Percentiles rank a stretch among this genome's conserved stretches.
These are phyloP conservation scores for Chiloscyllium punctatum DNA, from an alignment of 2,797 vertebrate species.

Conservation along the genomic window DNA sequence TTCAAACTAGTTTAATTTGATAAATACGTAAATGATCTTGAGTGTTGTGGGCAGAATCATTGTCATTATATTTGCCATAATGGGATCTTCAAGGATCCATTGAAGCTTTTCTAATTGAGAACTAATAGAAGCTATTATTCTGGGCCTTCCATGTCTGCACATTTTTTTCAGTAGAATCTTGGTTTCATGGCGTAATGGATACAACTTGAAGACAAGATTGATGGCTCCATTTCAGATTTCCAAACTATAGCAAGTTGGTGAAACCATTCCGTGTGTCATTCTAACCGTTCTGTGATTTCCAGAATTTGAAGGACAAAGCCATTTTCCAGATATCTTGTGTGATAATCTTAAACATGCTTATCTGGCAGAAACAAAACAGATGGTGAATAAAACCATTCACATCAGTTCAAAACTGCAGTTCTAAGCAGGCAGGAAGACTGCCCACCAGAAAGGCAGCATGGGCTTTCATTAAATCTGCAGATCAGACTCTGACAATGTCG, in stretches of 20 bases:
- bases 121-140: not conserved
- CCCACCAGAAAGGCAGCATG: not conserved
- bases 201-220: not conserved
- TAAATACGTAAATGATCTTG: not conserved
- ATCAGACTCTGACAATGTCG: not conserved
- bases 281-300: not conserved
- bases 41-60: not conserved
- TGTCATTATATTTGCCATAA: not conserved
- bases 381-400: not conserved
- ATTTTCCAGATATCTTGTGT: not conserved
- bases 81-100: not conserved
- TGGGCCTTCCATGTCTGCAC: not conserved
- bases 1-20: not conserved
- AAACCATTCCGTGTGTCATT: not conserved
- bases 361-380: not conserved
- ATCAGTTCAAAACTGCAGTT: not conserved
- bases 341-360: not conserved
- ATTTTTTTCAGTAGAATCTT: not conserved
- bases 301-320: not conserved
- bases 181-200: not conserved
- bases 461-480: not conserved
- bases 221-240: not conserved
- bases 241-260: not conserved
- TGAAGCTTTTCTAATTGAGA: not conserved
- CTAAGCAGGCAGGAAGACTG: not conserved